phyloP scores from a whole-genome alignment of 2,888 invertebrate genomes.

The Acheta domesticus region DNA sequence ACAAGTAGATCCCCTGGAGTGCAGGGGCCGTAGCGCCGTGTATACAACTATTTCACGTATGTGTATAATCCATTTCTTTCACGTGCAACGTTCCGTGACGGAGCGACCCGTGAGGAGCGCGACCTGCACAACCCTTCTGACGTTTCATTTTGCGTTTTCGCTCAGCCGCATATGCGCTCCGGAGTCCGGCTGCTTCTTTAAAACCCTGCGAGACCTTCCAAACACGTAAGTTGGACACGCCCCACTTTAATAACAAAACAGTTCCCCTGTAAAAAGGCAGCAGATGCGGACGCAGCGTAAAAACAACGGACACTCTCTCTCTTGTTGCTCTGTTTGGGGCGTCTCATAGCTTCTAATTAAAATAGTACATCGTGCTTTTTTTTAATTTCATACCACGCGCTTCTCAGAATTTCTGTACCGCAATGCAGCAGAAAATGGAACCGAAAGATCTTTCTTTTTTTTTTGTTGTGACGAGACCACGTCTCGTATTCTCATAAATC shows the following conservation, averaged over 20 bases:
- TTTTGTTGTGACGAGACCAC: background rate
- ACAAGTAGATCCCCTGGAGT: no score
- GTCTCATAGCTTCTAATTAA: background rate
- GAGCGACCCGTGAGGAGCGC: background rate
- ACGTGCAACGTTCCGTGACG: no score
- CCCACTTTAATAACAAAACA: conserved; percentile 18
- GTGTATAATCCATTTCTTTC: no score
- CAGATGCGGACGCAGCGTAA: background rate
- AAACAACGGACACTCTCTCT: background rate
- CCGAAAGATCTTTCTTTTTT: background rate
- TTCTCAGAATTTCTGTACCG: conserved; percentile 8
- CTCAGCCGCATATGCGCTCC: background rate
- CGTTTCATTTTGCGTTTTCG: background rate
- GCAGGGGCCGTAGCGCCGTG: no score
- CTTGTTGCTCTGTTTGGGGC: background rate
- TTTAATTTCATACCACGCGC: conserved; percentile 18
- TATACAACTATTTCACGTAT: no score
- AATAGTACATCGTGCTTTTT: conserved; percentile 10
- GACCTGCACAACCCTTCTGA: background rate
- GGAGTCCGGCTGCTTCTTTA: background rate
- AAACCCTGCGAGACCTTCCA: background rate
- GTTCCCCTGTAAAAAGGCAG: conserved; percentile 7
- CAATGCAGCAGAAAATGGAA: conserved; percentile 6
- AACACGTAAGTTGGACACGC: background rate
- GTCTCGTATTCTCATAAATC: background rate